Percentiles rank a stretch among this genome's conserved stretches.
Conservation (phyloP, 2,888 invertebrate species). For the Boloria euphrosyne region DNA sequence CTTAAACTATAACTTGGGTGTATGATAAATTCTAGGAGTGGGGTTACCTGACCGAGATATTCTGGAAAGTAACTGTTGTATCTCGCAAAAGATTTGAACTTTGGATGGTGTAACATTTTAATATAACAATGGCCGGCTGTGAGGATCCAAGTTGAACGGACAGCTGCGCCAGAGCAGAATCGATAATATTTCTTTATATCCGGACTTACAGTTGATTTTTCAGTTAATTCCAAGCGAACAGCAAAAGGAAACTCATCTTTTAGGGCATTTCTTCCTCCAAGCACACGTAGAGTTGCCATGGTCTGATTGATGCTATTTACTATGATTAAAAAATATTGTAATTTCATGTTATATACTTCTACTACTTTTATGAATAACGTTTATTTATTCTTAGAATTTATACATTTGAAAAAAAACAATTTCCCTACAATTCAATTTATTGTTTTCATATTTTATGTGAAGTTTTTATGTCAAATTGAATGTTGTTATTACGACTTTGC, state of each 20-base stretch:
- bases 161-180: slow-evolving; percentile 21
- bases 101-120: background rate
- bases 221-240: slow-evolving; percentile 3
- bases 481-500: too few species aligned
- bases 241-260: slow-evolving; percentile 15
- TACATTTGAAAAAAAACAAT: background rate
- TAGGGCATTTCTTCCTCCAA: slow-evolving; percentile 13
- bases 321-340: background rate
- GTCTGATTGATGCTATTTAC: background rate
- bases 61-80: slow-evolving; percentile 30
- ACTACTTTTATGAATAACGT: too few species aligned
- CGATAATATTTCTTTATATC: background rate
- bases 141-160: slow-evolving; percentile 18
- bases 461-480: too few species aligned
- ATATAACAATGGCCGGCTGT: slow-evolving; percentile 23
- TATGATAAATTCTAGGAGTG: background rate
- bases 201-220: background rate
- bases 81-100: slow-evolving; percentile 10
- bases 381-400: too few species aligned
- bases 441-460: too few species aligned
- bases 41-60: slow-evolving; percentile 11
- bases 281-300: slow-evolving; percentile 9
- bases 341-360: background rate
- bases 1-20: slow-evolving; percentile 25
- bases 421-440: background rate